phyloP scores from a whole-genome alignment of 2,113 vertebrate species.

The Prochilodus magdalenae region DNA sequence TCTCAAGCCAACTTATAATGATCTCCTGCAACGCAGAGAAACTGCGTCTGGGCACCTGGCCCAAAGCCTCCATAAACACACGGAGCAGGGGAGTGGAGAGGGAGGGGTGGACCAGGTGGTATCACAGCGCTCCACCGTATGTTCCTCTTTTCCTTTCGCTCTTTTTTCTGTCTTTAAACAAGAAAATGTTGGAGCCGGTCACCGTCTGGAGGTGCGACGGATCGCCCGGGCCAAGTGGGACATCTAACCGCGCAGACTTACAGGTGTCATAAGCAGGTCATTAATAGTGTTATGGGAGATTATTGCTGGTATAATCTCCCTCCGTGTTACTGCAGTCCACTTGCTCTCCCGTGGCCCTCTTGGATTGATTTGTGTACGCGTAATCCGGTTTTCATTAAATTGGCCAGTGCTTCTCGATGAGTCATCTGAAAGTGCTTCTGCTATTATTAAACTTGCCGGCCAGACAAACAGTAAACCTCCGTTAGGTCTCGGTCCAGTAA shows the following conservation, averaged over 20 bases:
- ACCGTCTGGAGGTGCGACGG: background rate
- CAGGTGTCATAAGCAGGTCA: conserved; percentile 46
- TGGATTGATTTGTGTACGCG: conserved; percentile 32
- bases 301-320: conserved; percentile 49
- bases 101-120: conserved; percentile 39
- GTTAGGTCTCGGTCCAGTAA: conserved; percentile 15
- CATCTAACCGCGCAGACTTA: conserved; percentile 29
- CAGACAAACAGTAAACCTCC: conserved; percentile 10
- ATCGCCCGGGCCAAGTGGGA: conserved; percentile 23
- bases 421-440: conserved; percentile 47
- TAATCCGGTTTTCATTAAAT: conserved; percentile 55
- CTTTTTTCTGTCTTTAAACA: conserved; percentile 4
- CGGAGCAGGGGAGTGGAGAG: conserved; percentile 1
- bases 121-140: conserved; percentile 39
- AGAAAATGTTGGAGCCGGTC: background rate
- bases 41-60: conserved; percentile 2
- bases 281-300: conserved; percentile 38
- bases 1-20: conserved; percentile 40
- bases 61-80: conserved; percentile 43
- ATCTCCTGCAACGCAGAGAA: conserved; percentile 32
- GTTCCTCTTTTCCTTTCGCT: conserved; percentile 31
- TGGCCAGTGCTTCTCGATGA: conserved; percentile 36
- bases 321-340: conserved; percentile 6
- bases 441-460: conserved; percentile 36
- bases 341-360: background rate